Conservation (phyloP, 2,113 vertebrate species). For the Callopanchax toddi region DNA sequence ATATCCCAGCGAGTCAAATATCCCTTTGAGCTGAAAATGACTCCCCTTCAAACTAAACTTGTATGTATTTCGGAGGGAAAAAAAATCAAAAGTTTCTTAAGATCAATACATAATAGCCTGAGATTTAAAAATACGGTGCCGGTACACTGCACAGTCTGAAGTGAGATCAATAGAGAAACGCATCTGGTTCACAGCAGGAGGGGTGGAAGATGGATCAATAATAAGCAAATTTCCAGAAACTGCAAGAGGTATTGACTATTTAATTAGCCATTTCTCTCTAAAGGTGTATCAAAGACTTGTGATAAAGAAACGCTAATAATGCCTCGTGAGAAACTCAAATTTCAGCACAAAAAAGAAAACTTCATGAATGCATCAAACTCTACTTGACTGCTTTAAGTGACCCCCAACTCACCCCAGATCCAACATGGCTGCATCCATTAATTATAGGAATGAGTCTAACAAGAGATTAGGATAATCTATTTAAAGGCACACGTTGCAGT, state of each 20-base stretch:
- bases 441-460: too few species aligned
- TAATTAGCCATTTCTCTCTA: constrained; percentile 76
- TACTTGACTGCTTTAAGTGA: too few species aligned
- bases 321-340: constrained; percentile 45
- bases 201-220: constrained; percentile 73
- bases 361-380: constrained; percentile 3
- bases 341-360: constrained; percentile 22
- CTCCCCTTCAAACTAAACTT: constrained; percentile 56
- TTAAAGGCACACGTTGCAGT: too few species aligned
- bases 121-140: constrained; percentile 78
- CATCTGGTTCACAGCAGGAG: constrained; percentile 77
- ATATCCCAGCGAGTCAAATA: constrained; percentile 48
- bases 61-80: constrained; percentile 65
- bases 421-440: too few species aligned
- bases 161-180: constrained; percentile 76
- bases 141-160: constrained; percentile 74
- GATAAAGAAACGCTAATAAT: constrained; percentile 49
- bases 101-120: constrained; percentile 81
- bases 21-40: constrained; percentile 56
- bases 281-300: constrained; percentile 65
- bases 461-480: too few species aligned
- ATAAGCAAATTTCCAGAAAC: constrained; percentile 82
- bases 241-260: constrained; percentile 73
- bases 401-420: too few species aligned
- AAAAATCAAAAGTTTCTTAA: constrained; percentile 69